phyloP scores from a whole-genome alignment of 2,113 vertebrate genomes.

The Ceyx cyanopectus region DNA sequence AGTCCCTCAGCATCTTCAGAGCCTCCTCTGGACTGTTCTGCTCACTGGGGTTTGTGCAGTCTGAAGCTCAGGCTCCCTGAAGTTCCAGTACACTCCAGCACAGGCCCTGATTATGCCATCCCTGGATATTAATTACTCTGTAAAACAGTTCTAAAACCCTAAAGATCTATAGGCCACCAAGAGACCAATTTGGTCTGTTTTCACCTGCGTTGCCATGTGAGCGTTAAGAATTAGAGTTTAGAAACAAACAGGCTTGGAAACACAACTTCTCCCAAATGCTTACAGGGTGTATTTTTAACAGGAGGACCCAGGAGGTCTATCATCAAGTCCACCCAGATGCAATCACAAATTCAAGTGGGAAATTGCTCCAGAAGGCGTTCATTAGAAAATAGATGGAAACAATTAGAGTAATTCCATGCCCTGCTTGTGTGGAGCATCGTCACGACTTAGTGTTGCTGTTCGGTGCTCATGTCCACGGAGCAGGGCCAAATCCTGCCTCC shows the following conservation, averaged over 20 bases:
- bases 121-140: conserved; percentile 34
- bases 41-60: neutral
- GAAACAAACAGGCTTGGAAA: neutral
- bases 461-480: neutral
- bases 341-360: neutral
- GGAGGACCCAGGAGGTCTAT: neutral
- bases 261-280: neutral
- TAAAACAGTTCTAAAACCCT: neutral
- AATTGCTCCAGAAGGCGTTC: neutral
- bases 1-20: too few species aligned
- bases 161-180: neutral
- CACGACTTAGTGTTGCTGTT: rapidly evolving
- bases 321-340: rapidly evolving
- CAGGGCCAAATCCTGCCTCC: neutral
- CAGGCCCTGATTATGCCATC: neutral
- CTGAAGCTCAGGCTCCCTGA: neutral
- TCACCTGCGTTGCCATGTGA: neutral
- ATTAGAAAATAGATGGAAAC: neutral
- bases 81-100: neutral
- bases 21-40: too few species aligned
- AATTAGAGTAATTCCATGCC: neutral
- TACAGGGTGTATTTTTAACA: neutral
- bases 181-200: conserved; percentile 1
- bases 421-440: rapidly evolving
- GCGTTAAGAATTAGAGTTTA: neutral